These are phyloP conservation scores for Trogon surrucura DNA, from an alignment of 2,113 vertebrate species.

Conservation along the genomic window DNA sequence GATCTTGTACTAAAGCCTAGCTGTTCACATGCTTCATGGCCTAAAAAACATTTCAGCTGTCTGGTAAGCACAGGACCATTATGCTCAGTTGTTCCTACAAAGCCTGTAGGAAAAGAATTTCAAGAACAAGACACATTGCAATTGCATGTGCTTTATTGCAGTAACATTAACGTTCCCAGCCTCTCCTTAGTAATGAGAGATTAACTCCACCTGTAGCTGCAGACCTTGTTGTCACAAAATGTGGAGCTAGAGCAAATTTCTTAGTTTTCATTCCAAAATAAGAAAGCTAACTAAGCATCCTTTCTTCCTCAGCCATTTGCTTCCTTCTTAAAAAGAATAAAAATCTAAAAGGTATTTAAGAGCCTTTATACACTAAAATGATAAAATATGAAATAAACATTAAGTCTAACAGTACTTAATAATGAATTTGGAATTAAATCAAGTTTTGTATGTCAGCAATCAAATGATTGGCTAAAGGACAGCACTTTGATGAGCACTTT, in stretches of 20 bases:
- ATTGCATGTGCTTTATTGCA: not conserved
- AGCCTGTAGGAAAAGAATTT: not conserved
- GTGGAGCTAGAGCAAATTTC: not conserved
- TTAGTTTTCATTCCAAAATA: not conserved
- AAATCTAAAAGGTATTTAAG: not conserved
- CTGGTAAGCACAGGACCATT: not conserved
- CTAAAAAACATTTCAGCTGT: not conserved
- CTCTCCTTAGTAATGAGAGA: not conserved
- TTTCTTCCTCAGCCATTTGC: not conserved
- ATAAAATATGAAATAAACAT: not conserved
- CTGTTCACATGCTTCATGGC: not conserved
- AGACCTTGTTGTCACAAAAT: not conserved
- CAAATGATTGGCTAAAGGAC: constrained; percentile 31
- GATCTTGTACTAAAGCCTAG: not conserved
- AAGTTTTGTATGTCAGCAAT: constrained; percentile 5
- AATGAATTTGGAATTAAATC: constrained; percentile 48
- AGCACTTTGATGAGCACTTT: not conserved
- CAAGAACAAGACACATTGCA: not conserved
- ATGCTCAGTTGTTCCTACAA: not conserved
- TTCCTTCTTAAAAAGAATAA: not conserved
- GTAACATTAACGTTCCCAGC: not conserved
- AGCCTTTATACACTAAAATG: not conserved
- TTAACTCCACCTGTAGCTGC: not conserved
- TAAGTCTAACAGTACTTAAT: constrained; percentile 16
- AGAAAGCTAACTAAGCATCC: not conserved